Conservation (phyloP, 64 coral and sea anemone genomes). For the Pocillopora damicornis region DNA sequence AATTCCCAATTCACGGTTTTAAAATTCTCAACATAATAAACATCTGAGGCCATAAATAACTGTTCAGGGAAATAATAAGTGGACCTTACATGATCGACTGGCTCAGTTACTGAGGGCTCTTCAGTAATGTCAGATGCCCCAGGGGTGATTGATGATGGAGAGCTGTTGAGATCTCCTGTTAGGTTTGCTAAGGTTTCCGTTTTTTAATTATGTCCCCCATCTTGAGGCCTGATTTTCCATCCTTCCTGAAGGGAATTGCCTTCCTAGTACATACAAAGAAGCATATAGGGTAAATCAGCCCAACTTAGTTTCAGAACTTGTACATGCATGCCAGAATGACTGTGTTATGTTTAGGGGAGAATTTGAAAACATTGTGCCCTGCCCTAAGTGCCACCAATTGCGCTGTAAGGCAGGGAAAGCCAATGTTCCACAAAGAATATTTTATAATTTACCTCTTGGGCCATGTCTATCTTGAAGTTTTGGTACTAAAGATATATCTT, state of each 20-base stretch:
- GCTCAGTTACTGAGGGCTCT: too few relatives aligned
- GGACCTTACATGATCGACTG: too few relatives aligned
- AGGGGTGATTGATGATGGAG: too few relatives aligned
- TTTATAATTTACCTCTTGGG: constrained; percentile 50
- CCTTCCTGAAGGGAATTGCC: constrained; percentile 49
- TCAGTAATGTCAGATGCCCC: too few relatives aligned
- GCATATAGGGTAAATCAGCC: constrained; percentile 45
- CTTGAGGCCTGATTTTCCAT: constrained; percentile 29
- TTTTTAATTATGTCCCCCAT: too few relatives aligned
- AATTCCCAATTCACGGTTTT: too few relatives aligned
- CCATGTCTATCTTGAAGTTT: constrained; percentile 43
- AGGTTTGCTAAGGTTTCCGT: too few relatives aligned
- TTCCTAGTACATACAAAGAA: constrained; percentile 36
- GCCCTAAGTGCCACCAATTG: constrained; percentile 41
- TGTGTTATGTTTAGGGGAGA: constrained; percentile 55
- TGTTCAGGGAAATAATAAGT: too few relatives aligned
- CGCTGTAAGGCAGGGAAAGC: not conserved
- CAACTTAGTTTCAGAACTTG: constrained; percentile 40
- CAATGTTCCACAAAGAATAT: constrained; percentile 23
- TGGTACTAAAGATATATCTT: constrained; percentile 36
- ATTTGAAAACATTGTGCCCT: not conserved
- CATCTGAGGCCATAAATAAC: too few relatives aligned
- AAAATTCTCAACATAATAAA: too few relatives aligned
- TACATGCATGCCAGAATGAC: constrained; percentile 55
- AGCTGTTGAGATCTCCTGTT: too few relatives aligned